phyloP scores from a whole-genome alignment of 1,140 invertebrate genomes.

The Aphelinus atriplicis region DNA sequence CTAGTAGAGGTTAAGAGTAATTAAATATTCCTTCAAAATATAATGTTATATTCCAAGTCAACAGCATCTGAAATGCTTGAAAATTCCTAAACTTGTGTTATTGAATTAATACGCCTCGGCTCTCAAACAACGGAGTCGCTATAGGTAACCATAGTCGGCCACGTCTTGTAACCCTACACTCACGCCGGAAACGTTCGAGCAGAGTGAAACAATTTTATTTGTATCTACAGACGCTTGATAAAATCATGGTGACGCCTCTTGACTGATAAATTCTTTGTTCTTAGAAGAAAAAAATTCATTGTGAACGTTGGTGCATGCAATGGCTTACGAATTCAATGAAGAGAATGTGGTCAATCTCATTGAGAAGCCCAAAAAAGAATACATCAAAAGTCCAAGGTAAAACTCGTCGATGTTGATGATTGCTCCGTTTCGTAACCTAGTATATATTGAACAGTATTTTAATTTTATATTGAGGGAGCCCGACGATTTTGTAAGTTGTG shows the following conservation, averaged over 20 bases:
- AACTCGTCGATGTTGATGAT: background rate
- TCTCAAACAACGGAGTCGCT: background rate
- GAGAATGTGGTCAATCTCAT: constrained; percentile 45
- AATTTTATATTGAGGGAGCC: background rate
- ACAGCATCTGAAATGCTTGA: too few relatives aligned
- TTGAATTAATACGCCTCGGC: too few relatives aligned
- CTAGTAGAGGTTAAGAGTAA: too few relatives aligned
- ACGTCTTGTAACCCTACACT: background rate
- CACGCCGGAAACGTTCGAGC: too few relatives aligned
- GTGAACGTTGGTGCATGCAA: background rate
- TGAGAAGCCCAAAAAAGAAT: constrained; percentile 31
- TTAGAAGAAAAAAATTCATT: background rate
- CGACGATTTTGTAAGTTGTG: too few relatives aligned
- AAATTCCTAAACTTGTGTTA: too few relatives aligned
- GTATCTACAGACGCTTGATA: background rate
- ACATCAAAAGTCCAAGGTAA: constrained; percentile 30
- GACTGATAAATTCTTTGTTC: background rate
- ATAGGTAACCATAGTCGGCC: background rate
- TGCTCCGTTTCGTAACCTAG: too few relatives aligned
- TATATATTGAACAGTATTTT: too few relatives aligned
- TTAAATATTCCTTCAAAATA: too few relatives aligned
- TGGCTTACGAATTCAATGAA: background rate
- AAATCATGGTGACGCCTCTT: background rate
- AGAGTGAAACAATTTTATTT: background rate
- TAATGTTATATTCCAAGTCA: too few relatives aligned